Percentiles rank a stretch among this genome's conserved stretches.
phyloP scores from a whole-genome alignment of 2,888 invertebrate species.

The Ophioninae sp. region DNA sequence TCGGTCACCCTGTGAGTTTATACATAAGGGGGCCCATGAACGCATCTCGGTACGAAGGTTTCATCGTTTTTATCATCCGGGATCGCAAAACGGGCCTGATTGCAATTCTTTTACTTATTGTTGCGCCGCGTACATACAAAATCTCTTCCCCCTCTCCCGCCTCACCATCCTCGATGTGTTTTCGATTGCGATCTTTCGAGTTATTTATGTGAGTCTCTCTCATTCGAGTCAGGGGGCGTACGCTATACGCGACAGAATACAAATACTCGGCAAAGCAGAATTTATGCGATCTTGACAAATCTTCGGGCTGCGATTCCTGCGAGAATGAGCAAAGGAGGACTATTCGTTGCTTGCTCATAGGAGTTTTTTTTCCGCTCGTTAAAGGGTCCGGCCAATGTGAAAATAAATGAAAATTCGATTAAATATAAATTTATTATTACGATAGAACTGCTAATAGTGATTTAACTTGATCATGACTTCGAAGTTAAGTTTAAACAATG shows the following conservation, averaged over 20 bases:
- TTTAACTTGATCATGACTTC: too few species aligned
- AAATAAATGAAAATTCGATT: too few species aligned
- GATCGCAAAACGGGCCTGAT: constrained; percentile 39
- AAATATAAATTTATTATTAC: too few species aligned
- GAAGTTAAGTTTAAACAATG: too few species aligned
- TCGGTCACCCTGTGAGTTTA: too few species aligned
- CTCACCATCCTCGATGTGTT: neutral
- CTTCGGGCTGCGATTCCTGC: neutral
- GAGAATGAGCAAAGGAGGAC: neutral
- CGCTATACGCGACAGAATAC: neutral
- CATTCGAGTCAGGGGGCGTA: constrained; percentile 1
- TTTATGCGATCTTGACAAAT: constrained; percentile 19
- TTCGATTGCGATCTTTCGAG: constrained; percentile 37
- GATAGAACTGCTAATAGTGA: too few species aligned
- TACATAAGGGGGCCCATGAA: neutral
- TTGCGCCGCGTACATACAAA: constrained; percentile 1
- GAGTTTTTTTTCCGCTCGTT: neutral
- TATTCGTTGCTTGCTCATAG: neutral
- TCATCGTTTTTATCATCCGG: constrained; percentile 27
- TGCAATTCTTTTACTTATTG: constrained; percentile 26
- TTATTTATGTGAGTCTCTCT: constrained; percentile 15
- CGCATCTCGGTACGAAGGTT: constrained; percentile 1
- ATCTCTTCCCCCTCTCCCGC: too few species aligned
- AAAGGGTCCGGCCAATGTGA: too few species aligned
- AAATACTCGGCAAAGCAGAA: constrained; percentile 10